A percentile compares a stretch with the other conserved stretches of the same genome.
Conservation (phyloP, 2,888 invertebrate genomes). For the Baccha elongata region DNA sequence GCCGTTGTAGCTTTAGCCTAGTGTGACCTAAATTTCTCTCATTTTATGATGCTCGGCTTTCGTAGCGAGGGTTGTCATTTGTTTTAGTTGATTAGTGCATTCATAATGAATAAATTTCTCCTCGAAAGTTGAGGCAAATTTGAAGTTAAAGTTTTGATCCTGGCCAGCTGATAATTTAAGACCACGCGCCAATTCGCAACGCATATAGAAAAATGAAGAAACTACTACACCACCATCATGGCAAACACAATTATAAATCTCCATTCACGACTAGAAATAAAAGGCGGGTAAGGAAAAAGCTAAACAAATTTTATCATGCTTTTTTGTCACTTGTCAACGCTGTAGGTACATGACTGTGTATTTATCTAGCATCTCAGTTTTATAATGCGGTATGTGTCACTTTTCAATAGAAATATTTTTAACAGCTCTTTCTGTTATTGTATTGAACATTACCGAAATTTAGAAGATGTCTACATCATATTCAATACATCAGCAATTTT, state of each 20-base stretch:
- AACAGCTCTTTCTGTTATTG: slow-evolving; percentile 75
- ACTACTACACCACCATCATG: slow-evolving; percentile 75
- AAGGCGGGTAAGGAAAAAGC: slow-evolving; percentile 79
- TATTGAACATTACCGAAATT: slow-evolving; percentile 32
- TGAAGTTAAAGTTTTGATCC: slow-evolving; percentile 32
- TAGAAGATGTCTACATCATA: too few species aligned
- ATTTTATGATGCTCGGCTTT: slow-evolving; percentile 21
- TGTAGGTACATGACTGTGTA: slow-evolving; percentile 51
- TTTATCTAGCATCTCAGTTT: slow-evolving; percentile 44
- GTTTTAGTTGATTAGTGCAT: slow-evolving; percentile 8
- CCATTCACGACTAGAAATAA: slow-evolving; percentile 78
- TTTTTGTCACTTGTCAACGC: slow-evolving; percentile 46
- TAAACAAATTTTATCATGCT: slow-evolving; percentile 4
- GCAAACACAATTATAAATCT: slow-evolving; percentile 75
- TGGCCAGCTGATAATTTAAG: slow-evolving; percentile 60
- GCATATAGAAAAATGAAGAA: slow-evolving; percentile 77
- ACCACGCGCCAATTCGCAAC: not conserved
- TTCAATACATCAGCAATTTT: slow-evolving; percentile 18
- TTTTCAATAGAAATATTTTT: slow-evolving; percentile 76
- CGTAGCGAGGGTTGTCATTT: not conserved
- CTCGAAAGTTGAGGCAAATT: not conserved
- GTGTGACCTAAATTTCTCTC: slow-evolving; percentile 54
- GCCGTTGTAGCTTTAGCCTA: slow-evolving; percentile 11
- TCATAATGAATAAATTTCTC: slow-evolving; percentile 3
- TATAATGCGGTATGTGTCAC: slow-evolving; percentile 59